phyloP scores from a whole-genome alignment of 2,113 vertebrate species.

The Leptobrachium leishanense region DNA sequence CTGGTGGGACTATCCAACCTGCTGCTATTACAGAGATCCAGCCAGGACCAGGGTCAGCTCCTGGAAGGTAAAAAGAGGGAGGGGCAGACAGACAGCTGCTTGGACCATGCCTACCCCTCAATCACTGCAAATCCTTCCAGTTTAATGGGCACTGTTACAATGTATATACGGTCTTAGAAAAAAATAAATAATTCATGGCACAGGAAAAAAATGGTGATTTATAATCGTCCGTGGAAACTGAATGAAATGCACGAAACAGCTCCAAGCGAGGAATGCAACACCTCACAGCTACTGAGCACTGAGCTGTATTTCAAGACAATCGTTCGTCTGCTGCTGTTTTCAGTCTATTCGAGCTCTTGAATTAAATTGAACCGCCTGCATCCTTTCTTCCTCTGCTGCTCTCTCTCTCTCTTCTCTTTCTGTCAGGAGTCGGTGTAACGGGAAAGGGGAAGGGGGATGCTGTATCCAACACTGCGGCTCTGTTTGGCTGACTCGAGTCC shows the following conservation, averaged over 20 bases:
- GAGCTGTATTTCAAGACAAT: constrained; percentile 3
- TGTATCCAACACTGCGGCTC: constrained; percentile 43
- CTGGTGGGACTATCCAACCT: constrained; percentile 39
- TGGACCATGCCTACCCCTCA: constrained; percentile 14
- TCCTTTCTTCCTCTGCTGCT: constrained; percentile 29
- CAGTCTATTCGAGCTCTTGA: neutral
- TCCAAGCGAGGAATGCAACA: neutral
- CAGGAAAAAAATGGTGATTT: neutral
- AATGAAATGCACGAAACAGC: constrained; percentile 1
- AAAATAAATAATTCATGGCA: constrained; percentile 1
- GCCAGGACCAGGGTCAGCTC: constrained; percentile 47
- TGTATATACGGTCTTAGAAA: neutral
- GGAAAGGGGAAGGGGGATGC: constrained; percentile 37
- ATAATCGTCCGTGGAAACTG: neutral
- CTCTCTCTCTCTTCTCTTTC: constrained; percentile 41
- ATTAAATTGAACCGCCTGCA: constrained; percentile 12
- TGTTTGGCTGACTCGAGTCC: constrained; percentile 39
- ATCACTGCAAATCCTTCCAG: constrained; percentile 27
- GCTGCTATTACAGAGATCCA: constrained; percentile 16
- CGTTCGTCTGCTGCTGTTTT: constrained; percentile 8
- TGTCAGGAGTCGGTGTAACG: constrained; percentile 39
- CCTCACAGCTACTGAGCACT: constrained; percentile 17
- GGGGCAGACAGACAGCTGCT: constrained; percentile 20
- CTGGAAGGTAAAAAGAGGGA: constrained; percentile 14
- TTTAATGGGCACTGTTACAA: constrained; percentile 24